Base-by-base conservation (phyloP, 2,888 invertebrate species). In the Lacanobia wlatinum region DNA sequence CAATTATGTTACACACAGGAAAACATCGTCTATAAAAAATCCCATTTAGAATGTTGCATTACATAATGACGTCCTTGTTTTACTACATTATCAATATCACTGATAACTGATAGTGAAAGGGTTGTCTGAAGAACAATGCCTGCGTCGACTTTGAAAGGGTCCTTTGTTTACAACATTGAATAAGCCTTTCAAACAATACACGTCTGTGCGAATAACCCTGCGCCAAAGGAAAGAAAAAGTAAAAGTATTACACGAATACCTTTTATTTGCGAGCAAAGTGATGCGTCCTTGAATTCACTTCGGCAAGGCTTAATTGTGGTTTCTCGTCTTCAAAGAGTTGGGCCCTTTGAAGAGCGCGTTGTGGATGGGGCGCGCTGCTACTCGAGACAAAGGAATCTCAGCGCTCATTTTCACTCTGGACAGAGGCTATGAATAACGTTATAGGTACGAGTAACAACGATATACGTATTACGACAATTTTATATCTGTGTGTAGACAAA, bases 241-340 rank as follows among this genome's bases (percentile, higher is more conserved):
- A 90, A 94, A 92, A 94, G 94, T 93, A 91, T 91, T 92, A 87
- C 90, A 90, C 90, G 91, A 90, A 92, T 91, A 89, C 91, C 91
- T 94, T 94, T 94, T 91, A 91, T 92, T 93, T 90, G 82, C 85
- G 88, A 88, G 89, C 88, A 91, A 92, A 93, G 91, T 91, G 92
- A 92, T 88, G 91, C 90, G 94, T 93, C 95, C 95, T 95, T 94
- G 93, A 93, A 93, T 92, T 93, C 93, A 92, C 91, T 90, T 90
- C 89, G 92, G 95, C 90, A 92, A 95, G 93, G 93, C 93, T 95
- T 94, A 94, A 95, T 95, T 95, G 95, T 94, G 94, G 94, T 94
- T 94, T 93, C 90, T 89, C 92, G 90, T 92, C 94, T 95, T 94
- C 95, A 95, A 95, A 95, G 95, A 95, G 95, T 95, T 95, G 92